A percentile compares a stretch with the other conserved stretches of the same genome.
Conservation (phyloP, 1,140 invertebrate genomes). For the Meloidogyne hapla region DNA sequence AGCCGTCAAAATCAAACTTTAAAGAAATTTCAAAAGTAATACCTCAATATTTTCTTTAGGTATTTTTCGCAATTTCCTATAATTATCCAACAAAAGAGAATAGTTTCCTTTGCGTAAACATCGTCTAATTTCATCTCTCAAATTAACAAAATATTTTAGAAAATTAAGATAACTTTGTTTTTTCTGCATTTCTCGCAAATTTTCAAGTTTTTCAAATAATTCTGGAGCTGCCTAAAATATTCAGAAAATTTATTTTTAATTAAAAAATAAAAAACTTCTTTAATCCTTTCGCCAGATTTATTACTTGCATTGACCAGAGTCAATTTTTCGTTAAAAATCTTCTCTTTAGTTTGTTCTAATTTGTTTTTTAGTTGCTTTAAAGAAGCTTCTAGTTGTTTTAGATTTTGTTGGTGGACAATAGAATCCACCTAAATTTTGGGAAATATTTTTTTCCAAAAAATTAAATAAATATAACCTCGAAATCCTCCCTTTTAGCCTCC, state of each 20-base stretch:
- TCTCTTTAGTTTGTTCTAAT: background rate
- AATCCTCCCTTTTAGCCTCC: constrained; percentile 26
- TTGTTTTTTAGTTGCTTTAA: background rate
- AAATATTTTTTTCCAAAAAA: background rate
- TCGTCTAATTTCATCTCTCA: constrained; percentile 26
- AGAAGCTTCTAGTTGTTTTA: constrained; percentile 2
- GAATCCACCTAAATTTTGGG: constrained; percentile 25
- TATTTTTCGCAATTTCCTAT: constrained; percentile 28
- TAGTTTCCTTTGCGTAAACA: constrained; percentile 32
- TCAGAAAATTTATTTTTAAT: constrained; percentile 3
- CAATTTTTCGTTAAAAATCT: background rate
- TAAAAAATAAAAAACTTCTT: constrained; percentile 1
- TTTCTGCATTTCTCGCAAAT: constrained; percentile 14
- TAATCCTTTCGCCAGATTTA: background rate
- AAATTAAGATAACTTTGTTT: constrained; percentile 31
- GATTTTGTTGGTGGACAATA: constrained; percentile 19
- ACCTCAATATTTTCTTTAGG: constrained; percentile 26
- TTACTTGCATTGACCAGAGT: background rate
- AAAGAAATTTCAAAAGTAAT: no score
- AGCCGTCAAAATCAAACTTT: no score
- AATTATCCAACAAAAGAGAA: constrained; percentile 21
- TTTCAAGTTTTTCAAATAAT: constrained; percentile 27
- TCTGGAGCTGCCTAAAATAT: constrained; percentile 25
- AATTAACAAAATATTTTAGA: constrained; percentile 30
- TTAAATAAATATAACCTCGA: constrained; percentile 17